A percentile compares a stretch with the other conserved stretches of the same genome.
These are phyloP conservation scores for Gorsachius goisagi DNA, from an alignment of 2,113 vertebrate species.

Conservation along the genomic window DNA sequence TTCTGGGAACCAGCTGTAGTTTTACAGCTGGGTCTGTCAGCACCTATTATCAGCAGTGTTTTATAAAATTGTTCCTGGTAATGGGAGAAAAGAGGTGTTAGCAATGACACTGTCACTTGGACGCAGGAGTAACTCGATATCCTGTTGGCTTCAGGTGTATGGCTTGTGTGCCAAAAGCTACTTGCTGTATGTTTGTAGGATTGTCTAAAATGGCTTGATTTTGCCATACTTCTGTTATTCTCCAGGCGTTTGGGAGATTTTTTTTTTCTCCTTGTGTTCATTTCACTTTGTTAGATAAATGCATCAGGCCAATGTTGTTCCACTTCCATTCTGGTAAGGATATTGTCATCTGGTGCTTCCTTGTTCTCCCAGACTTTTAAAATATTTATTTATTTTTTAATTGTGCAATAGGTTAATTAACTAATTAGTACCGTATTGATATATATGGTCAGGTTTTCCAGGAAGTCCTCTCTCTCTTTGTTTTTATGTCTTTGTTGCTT, in stretches of 20 bases:
- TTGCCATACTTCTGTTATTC: not conserved
- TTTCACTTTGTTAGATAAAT: constrained; percentile 1
- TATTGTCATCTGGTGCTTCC: not conserved
- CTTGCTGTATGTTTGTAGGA: not conserved
- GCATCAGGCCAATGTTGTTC: not conserved
- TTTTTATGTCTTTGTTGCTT: constrained; percentile 3
- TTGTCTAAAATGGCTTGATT: not conserved
- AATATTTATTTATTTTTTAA: constrained; percentile 29
- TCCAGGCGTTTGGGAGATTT: not conserved
- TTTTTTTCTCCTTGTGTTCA: not conserved
- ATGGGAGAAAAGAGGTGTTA: not conserved
- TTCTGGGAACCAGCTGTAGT: not conserved
- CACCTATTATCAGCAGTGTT: not conserved
- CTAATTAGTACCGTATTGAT: constrained; percentile 13
- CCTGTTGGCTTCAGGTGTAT: not conserved
- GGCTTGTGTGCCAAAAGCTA: not conserved
- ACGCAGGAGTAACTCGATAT: not conserved
- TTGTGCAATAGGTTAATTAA: constrained; percentile 48
- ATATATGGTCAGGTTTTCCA: constrained; percentile 29
- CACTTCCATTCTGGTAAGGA: not conserved
- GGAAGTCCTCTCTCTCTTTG: constrained; percentile 6
- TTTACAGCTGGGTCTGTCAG: not conserved
- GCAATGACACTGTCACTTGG: not conserved
- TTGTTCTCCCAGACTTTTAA: not conserved
- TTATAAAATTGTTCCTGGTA: not conserved